These are phyloP conservation scores for Eidolon helvum DNA, from an alignment of 2,113 vertebrate species.

Conservation along the genomic window DNA sequence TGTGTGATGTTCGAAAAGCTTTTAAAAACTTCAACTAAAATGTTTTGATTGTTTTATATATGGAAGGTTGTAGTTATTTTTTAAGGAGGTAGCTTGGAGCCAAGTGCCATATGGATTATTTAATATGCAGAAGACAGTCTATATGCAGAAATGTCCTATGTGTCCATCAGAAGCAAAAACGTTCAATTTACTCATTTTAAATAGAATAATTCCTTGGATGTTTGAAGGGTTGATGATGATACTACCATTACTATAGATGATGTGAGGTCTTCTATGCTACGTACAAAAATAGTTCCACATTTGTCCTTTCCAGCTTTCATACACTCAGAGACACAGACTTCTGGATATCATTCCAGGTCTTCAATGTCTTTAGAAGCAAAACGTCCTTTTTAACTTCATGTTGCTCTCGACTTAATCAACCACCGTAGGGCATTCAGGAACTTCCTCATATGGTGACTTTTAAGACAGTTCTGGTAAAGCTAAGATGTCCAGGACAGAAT, in stretches of 20 bases:
- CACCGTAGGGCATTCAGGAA: constrained; percentile 90
- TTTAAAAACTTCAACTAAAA: constrained; percentile 89
- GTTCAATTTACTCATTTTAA: constrained; percentile 91
- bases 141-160: constrained; percentile 91
- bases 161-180: constrained; percentile 90
- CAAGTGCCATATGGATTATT: constrained; percentile 90
- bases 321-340: constrained; percentile 94
- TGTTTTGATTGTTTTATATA: constrained; percentile 93
- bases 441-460: constrained; percentile 93
- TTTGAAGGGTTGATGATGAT: constrained; percentile 92
- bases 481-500: constrained; percentile 89
- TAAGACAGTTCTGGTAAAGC: constrained; percentile 89
- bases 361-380: constrained; percentile 91
- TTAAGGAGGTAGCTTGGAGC: constrained; percentile 88
- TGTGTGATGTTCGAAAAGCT: constrained; percentile 90
- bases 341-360: constrained; percentile 95
- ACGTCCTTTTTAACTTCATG: constrained; percentile 93
- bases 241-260: constrained; percentile 90
- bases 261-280: constrained; percentile 89
- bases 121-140: constrained; percentile 91
- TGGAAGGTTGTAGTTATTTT: constrained; percentile 89
- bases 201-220: constrained; percentile 91
- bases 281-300: constrained; percentile 92
- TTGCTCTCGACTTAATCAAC: constrained; percentile 93
- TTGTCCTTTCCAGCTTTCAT: constrained; percentile 92